A percentile compares a stretch with the other conserved stretches of the same genome.
These are phyloP conservation scores for Actias luna DNA, from an alignment of 2,888 invertebrate genomes.

Conservation along the genomic window DNA sequence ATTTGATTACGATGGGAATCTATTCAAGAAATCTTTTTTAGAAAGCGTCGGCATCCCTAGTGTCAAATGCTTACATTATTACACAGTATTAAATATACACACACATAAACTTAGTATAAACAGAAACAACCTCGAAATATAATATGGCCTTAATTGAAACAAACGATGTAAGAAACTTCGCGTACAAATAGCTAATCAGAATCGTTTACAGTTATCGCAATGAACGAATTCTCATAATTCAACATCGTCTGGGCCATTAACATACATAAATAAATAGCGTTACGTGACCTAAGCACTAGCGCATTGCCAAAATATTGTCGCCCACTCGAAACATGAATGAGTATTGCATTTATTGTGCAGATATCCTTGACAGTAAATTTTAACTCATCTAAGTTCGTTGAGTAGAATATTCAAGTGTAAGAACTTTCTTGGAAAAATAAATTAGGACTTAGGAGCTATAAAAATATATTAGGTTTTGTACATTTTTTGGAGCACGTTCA, in stretches of 20 bases:
- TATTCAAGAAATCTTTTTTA: too few relatives aligned
- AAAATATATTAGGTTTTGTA: too few relatives aligned
- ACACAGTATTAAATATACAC: too few relatives aligned
- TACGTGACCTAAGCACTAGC: constrained; percentile 46
- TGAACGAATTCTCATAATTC: constrained; percentile 62
- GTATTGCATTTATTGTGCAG: constrained; percentile 11
- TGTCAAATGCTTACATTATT: too few relatives aligned
- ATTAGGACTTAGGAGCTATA: too few relatives aligned
- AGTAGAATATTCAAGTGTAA: not conserved
- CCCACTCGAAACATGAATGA: constrained; percentile 29
- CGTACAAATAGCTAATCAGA: constrained; percentile 14
- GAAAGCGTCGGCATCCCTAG: too few relatives aligned
- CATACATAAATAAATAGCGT: constrained; percentile 52
- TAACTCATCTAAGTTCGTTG: not conserved
- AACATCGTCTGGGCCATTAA: constrained; percentile 59
- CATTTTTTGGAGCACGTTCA: too few relatives aligned
- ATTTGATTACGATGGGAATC: too few relatives aligned
- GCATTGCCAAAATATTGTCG: constrained; percentile 41
- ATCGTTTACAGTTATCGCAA: constrained; percentile 32
- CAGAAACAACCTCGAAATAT: not conserved
- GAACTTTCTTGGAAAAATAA: too few relatives aligned
- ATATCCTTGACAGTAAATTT: not conserved
- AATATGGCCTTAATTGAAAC: constrained; percentile 6
- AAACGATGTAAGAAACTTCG: not conserved
- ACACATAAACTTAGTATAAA: not conserved